Base-by-base conservation (phyloP, 1,140 invertebrate genomes). In the Ostrea denselamellosa region DNA sequence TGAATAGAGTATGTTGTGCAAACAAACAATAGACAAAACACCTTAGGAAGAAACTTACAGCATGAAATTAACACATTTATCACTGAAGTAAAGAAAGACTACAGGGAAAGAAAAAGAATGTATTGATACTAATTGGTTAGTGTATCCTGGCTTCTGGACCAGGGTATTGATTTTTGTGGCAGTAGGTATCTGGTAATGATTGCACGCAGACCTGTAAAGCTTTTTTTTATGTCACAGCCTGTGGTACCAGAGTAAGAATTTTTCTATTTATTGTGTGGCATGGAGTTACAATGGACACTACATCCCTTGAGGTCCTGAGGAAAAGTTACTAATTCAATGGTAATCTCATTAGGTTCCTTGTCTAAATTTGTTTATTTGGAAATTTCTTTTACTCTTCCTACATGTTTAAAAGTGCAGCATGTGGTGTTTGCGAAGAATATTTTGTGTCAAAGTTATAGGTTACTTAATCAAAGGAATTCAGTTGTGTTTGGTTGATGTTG, bases 31-130 rank as follows among this genome's bases (percentile, higher is more conserved):
- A 77, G 68, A 77, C 68, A 77, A n/a, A 77, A 77, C 68, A 77
- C 22, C 68, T 77, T 14, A 25, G 14, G 10, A 77, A 25, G 68
- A 28, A 77, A 77, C 68, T 12, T 77, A 77, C 25, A 77, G 68
- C 68, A 77, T 77, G 68, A 77, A 77, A 77, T 77, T 77, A 77
- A 77, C 68, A 77, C 68, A 77, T 77, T 77, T 12, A 77, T 77
- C 68, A 77, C 10, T 25, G 28, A 77, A 77, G 68, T 77, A 44
- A 77, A 12, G 28, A 25, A 71, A 77, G 68, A 62, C 56, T 19
- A 62, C 14, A 19, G 17, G 56, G 56, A 25, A 77, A 34, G 28
- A 28, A 77, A 71, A 77, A 77, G 68, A 77, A 77, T 77, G 28
- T 77, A 77, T 77, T 77, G 68, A 77, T 44, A 77, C 68, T 44